Evolutionary conservation across 1,140 invertebrate genomes (phyloP), one percentile per base, ranked within the genome.

Genomic region (Ctenoplectra terminalis): DNA sequence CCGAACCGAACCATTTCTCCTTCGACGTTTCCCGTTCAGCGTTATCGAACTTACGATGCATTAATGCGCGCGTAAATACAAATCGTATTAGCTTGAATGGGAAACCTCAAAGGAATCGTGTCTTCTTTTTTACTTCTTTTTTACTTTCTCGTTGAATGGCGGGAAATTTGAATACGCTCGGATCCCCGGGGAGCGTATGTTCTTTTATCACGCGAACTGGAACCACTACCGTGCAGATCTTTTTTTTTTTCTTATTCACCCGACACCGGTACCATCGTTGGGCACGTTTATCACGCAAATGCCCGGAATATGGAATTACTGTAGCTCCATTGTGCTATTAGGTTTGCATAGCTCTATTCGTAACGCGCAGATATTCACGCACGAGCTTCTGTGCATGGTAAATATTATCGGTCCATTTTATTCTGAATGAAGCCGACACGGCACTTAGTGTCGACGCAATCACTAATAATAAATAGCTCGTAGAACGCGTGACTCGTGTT

Each of bases 221-320:
- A 61, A 50, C 13, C 34, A 64, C 17, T 52, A 40, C 46, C 5
- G n/a, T 73, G 26, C 69, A 13, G 37, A 64, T 5, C 40, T 4
- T 9, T 4, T 40, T 5, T 54, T 73, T 29, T 63, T 78, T 80
- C 64, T 73, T 64, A 64, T 80, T 43, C 70, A 48, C 13, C 26
- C 70, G 31, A 56, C 34, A 72, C 23, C 23, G 23, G 54, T 37
- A 64, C 58, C 61, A 82, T 86, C 64, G 78, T 61, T 43, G 67
- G 29, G 46, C 26, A 76, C 72, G 54, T 85, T 82, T 85, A 72
- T 85, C 83, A 86, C 78, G 84, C 83, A 85, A 86, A 86, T 86
- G 67, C 64, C 52, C 26, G 40, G 67, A 82, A 43, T 74, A 43
- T 54, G 58, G 67, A 85, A 77, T 85, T 54, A 77, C 46, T 43